Percentiles rank a stretch among this genome's conserved stretches.
These are phyloP conservation scores for Psittacula cyanocephala DNA, from an alignment of 2,113 vertebrate species.

Conservation along the genomic window DNA sequence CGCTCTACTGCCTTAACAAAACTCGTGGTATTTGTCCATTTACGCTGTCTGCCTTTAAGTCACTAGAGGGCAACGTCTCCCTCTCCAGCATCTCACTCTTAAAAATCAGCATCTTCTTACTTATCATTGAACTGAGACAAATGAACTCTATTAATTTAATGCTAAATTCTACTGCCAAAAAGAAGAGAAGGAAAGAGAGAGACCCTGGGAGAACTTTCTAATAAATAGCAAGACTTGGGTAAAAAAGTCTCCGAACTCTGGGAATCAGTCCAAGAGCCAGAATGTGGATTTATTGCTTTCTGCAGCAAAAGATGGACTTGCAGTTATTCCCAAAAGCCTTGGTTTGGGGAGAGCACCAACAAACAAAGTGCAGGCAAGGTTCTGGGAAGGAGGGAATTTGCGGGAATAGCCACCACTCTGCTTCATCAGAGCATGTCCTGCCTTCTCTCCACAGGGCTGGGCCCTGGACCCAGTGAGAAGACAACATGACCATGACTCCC, in stretches of 20 bases:
- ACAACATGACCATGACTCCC: neutral
- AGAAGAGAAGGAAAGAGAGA: neutral
- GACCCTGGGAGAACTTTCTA: neutral
- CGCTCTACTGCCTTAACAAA: neutral
- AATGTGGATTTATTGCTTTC: neutral
- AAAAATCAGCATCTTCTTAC: neutral
- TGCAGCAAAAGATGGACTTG: neutral
- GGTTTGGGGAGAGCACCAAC: neutral
- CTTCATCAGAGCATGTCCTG: neutral
- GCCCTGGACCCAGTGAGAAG: fast-evolving
- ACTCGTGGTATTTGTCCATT: neutral
- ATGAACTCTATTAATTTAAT: neutral
- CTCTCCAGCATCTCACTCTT: neutral
- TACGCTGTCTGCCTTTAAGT: neutral
- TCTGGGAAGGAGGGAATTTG: neutral
- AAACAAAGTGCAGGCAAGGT: neutral
- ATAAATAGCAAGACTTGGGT: neutral
- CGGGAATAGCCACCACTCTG: neutral
- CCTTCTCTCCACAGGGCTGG: neutral
- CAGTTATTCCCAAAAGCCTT: neutral
- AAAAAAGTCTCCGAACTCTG: neutral
- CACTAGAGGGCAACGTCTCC: constrained; percentile 48
- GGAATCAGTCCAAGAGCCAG: neutral
- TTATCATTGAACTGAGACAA: neutral
- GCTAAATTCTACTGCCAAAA: neutral